Percentiles rank a stretch among this genome's conserved stretches.
These are phyloP conservation scores for Dysdera silvatica DNA, from an alignment of 1,140 invertebrate genomes.

Conservation along the genomic window DNA sequence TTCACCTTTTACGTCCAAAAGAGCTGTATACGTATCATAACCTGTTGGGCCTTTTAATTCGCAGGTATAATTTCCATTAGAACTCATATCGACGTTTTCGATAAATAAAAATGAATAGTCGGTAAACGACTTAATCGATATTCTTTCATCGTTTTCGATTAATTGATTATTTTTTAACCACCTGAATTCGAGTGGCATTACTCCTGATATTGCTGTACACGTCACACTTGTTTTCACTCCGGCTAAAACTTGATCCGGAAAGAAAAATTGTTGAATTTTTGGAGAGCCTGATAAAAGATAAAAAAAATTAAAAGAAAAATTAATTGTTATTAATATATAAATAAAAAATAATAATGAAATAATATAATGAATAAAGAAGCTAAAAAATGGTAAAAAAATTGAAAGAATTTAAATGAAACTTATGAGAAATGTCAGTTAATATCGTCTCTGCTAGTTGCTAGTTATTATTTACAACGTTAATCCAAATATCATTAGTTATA, in stretches of 20 bases:
- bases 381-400: not conserved
- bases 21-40: constrained; percentile 53
- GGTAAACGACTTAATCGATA: not conserved
- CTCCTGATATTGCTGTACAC: constrained; percentile 21
- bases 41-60: constrained; percentile 58
- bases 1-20: constrained; percentile 62
- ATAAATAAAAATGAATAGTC: constrained; percentile 26
- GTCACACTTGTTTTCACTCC: constrained; percentile 23
- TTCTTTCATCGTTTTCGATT: not conserved
- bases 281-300: not conserved
- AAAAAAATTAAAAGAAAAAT: not conserved
- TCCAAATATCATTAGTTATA: not conserved
- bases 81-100: constrained; percentile 9
- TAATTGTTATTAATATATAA: not conserved
- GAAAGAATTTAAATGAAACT: not conserved
- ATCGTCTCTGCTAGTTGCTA: not conserved
- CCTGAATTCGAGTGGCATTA: constrained; percentile 18
- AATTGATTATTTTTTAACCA: constrained; percentile 23
- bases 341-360: not conserved
- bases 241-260: constrained; percentile 9
- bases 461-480: not conserved
- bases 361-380: not conserved
- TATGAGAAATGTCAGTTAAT: not conserved
- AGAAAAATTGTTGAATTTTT: constrained; percentile 13
- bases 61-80: constrained; percentile 37